phyloP scores from a whole-genome alignment of 2,888 invertebrate species.

The Pseudoips prasinana region DNA sequence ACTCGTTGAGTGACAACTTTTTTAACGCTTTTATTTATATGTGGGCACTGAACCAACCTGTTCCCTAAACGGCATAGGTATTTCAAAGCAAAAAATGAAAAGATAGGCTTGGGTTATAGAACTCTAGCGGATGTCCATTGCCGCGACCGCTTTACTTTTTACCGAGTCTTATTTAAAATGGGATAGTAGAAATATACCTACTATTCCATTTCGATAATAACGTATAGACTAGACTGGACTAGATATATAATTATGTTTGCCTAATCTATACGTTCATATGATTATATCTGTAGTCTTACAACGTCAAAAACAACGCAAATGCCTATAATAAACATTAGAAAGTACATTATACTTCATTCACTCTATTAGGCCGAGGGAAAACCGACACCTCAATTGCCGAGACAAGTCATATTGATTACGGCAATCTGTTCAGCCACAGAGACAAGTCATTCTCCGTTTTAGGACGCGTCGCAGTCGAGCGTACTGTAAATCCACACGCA shows the following conservation, averaged over 20 bases:
- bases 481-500: slow-evolving; percentile 10
- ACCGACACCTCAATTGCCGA: slow-evolving; percentile 31
- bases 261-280: no score
- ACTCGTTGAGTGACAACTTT: slow-evolving; percentile 42
- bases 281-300: no score
- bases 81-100: slow-evolving; percentile 9
- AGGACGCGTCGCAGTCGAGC: slow-evolving; percentile 17
- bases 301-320: slow-evolving; percentile 8
- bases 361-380: slow-evolving; percentile 22
- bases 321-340: slow-evolving; percentile 23
- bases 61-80: slow-evolving; percentile 14
- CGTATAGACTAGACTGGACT: no score
- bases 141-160: no score
- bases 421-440: slow-evolving; percentile 34
- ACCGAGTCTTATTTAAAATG: no score
- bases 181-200: no score
- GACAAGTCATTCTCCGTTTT: slow-evolving; percentile 26
- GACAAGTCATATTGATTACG: slow-evolving; percentile 39
- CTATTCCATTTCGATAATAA: no score
- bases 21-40: slow-evolving; percentile 34
- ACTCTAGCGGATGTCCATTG: no score
- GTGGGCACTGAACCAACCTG: slow-evolving; percentile 14
- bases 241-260: no score
- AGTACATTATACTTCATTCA: slow-evolving; percentile 12
- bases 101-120: no score